Conservation (phyloP, 2,797 vertebrate species). For the Melanitta fusca region DNA sequence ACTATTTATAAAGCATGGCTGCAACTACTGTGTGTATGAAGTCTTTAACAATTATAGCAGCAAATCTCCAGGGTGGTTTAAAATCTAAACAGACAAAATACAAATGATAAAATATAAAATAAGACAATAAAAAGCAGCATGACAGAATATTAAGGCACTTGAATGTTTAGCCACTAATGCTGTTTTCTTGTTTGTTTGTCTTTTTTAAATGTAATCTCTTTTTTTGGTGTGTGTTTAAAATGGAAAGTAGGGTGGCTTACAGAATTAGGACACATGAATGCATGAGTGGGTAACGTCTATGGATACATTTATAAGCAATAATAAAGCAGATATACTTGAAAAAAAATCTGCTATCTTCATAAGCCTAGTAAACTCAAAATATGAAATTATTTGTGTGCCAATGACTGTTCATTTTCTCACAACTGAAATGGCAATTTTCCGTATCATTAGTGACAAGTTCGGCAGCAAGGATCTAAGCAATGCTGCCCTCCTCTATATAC, state of each 20-base stretch:
- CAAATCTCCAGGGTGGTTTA: neutral
- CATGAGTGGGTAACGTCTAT: neutral
- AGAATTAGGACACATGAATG: slow-evolving; percentile 27
- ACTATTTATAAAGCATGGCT: neutral
- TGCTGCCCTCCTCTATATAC: neutral
- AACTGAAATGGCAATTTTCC: slow-evolving; percentile 11
- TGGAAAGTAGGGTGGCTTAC: slow-evolving; percentile 21
- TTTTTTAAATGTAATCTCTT: neutral
- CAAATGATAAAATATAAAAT: slow-evolving; percentile 1
- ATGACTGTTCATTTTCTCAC: neutral
- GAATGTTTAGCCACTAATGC: neutral
- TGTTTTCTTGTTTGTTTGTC: neutral
- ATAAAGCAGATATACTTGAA: neutral
- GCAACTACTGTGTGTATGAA: neutral
- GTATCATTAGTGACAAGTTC: neutral
- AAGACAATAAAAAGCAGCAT: slow-evolving; percentile 16
- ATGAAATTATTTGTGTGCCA: neutral
- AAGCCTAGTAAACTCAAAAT: neutral
- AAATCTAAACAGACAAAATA: slow-evolving; percentile 11
- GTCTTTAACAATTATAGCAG: neutral
- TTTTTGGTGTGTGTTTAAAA: neutral
- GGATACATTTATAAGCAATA: slow-evolving; percentile 18
- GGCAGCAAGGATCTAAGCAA: neutral
- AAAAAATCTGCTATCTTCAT: neutral
- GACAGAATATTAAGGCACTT: neutral